Evolutionary conservation across 2,113 vertebrate genomes (phyloP).

Genomic region (Tetrax tetrax): DNA sequence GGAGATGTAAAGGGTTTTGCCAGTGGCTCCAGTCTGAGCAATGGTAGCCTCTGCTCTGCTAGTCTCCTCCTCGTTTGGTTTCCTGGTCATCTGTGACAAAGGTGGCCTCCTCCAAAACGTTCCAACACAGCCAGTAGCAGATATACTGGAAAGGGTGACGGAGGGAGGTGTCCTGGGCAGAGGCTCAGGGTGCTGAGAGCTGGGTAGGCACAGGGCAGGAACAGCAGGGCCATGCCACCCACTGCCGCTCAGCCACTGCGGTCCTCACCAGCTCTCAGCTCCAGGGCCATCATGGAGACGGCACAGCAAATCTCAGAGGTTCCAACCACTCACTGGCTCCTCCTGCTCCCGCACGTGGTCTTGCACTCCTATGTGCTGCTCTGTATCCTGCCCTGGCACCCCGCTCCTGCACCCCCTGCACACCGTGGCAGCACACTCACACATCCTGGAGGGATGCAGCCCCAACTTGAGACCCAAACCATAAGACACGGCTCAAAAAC

Average conservation of each 20-base stretch:
- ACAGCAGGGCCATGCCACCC: not conserved
- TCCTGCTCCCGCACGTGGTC: not conserved
- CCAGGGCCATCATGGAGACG: not conserved
- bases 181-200: not conserved
- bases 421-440: fast-evolving
- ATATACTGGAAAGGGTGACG: not conserved
- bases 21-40: not conserved
- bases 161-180: not conserved
- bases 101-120: not conserved
- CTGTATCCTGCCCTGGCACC: not conserved
- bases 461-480: not conserved
- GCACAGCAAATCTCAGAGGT: not conserved
- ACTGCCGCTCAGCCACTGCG: not conserved
- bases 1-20: not conserved
- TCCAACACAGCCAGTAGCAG: not conserved
- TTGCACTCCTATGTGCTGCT: fast-evolving
- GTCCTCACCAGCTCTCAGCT: not conserved
- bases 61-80: not conserved
- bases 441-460: not conserved
- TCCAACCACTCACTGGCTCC: not conserved
- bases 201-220: not conserved
- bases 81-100: not conserved
- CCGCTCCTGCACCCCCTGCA: fast-evolving
- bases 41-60: not conserved
- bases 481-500: not conserved